phyloP scores from a whole-genome alignment of 2,113 vertebrate genomes.

The Psephotus haematonotus region DNA sequence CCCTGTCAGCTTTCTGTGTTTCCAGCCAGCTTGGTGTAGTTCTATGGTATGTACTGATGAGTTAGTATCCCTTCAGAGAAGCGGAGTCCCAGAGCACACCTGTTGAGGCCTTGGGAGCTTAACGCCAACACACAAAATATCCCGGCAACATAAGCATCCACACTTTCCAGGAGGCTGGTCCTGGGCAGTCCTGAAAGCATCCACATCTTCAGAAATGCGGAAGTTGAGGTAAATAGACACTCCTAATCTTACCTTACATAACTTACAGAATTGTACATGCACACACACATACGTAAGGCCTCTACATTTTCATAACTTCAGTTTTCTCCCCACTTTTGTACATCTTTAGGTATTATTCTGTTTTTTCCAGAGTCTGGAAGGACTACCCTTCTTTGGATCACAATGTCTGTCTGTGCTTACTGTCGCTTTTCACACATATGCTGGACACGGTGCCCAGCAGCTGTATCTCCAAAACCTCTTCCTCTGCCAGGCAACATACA shows the following conservation, averaged over 20 bases:
- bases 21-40: background rate
- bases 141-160: background rate
- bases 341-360: background rate
- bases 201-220: background rate
- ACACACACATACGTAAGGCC: background rate
- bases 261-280: background rate
- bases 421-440: background rate
- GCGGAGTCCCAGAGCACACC: background rate
- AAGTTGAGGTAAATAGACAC: background rate
- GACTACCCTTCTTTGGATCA: background rate
- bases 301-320: background rate
- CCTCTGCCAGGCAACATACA: accelerated
- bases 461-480: background rate
- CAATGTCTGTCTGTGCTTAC: background rate
- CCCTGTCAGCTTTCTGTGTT: background rate
- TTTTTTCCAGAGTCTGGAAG: background rate
- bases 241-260: background rate
- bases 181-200: background rate
- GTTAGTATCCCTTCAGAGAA: background rate
- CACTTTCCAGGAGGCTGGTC: background rate
- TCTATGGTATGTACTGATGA: accelerated
- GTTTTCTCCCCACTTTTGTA: background rate
- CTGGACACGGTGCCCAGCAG: background rate
- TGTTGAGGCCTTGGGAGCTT: background rate
- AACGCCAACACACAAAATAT: accelerated